phyloP scores from a whole-genome alignment of 2,797 vertebrate species.

The Orestias chungarensis region DNA sequence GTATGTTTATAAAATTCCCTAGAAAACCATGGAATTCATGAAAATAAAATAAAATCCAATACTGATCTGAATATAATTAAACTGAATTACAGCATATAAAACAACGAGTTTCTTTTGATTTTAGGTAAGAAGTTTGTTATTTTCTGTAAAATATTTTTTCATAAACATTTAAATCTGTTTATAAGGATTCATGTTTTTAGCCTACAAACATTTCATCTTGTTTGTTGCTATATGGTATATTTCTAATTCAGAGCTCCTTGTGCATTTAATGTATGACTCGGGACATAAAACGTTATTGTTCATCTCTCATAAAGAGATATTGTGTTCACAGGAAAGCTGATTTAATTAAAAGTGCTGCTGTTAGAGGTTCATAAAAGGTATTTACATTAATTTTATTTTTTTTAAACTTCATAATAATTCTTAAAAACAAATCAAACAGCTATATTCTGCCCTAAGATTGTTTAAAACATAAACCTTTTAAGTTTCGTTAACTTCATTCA shows the following conservation, averaged over 20 bases:
- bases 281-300: neutral
- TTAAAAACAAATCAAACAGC: neutral
- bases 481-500: neutral
- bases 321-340: neutral
- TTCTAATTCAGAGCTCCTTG: neutral
- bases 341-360: constrained; percentile 1
- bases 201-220: neutral
- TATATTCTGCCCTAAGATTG: neutral
- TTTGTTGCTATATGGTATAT: neutral
- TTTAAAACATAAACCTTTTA: neutral
- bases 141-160: neutral
- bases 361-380: neutral
- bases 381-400: neutral
- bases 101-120: neutral
- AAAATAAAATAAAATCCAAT: neutral
- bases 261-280: neutral
- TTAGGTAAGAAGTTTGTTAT: neutral
- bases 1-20: neutral
- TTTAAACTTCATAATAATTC: neutral
- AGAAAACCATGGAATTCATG: neutral
- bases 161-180: neutral
- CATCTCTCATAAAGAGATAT: neutral
- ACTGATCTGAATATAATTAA: neutral
- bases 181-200: neutral
- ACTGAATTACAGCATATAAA: neutral